Conservation (phyloP, 2,113 vertebrate species). For the Microcebus lehilahytsara region DNA sequence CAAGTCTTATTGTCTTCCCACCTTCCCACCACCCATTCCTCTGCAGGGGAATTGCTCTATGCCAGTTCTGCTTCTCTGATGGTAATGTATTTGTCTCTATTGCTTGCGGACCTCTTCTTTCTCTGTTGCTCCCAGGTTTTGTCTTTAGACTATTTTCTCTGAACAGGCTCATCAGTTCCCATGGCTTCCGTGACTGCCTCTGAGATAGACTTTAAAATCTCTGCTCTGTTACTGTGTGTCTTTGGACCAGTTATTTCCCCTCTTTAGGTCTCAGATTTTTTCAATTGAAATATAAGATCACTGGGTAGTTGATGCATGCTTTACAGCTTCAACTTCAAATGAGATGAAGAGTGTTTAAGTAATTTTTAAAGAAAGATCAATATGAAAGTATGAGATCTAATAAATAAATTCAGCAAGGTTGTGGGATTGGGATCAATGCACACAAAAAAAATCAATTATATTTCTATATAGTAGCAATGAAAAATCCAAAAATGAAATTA, state of each 20-base stretch:
- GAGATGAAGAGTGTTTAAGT: not conserved
- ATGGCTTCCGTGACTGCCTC: not conserved
- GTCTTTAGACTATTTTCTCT: not conserved
- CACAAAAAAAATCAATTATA: not conserved
- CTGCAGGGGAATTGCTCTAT: not conserved
- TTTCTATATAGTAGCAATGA: constrained; percentile 18
- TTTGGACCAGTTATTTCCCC: not conserved
- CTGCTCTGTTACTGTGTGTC: not conserved
- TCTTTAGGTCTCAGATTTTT: not conserved
- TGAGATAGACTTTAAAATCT: not conserved
- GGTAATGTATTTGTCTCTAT: not conserved
- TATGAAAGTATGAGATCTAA: not conserved
- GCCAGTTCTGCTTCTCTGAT: not conserved
- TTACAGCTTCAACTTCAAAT: not conserved
- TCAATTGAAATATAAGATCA: not conserved
- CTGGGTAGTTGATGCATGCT: not conserved
- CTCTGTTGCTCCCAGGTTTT: not conserved
- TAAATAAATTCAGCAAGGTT: constrained; percentile 21
- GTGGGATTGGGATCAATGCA: not conserved
- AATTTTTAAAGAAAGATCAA: constrained; percentile 45
- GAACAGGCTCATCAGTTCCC: not conserved
- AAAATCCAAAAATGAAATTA: constrained; percentile 31
- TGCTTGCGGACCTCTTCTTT: not conserved
- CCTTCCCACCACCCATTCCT: not conserved
- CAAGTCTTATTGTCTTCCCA: not conserved